phyloP scores from a whole-genome alignment of 2,888 invertebrate genomes.

The Limnephilus auricula region DNA sequence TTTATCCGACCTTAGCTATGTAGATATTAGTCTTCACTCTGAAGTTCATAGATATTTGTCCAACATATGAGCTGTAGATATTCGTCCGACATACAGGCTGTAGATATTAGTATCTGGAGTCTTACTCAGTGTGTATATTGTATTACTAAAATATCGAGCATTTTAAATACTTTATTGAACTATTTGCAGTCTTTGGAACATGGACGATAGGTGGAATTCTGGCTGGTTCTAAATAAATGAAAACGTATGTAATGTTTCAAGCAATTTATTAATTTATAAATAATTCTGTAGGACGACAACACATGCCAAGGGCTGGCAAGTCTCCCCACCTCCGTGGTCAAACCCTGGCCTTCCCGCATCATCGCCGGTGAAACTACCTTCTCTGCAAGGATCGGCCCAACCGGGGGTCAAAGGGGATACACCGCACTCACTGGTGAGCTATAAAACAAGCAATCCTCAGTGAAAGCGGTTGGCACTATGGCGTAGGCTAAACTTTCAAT shows the following conservation, averaged over 20 bases:
- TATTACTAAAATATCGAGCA: too few species aligned
- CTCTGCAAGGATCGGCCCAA: conserved; percentile 89
- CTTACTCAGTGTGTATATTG: too few species aligned
- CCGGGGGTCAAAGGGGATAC: conserved; percentile 89
- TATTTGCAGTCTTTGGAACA: neutral
- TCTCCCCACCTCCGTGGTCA: conserved; percentile 78
- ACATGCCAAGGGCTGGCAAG: conserved; percentile 84
- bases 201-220: neutral
- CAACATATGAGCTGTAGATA: too few species aligned
- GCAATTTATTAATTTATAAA: neutral
- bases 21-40: too few species aligned
- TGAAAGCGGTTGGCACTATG: neutral
- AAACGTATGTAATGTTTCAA: neutral
- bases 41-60: too few species aligned
- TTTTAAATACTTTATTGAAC: too few species aligned
- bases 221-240: neutral
- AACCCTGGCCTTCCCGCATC: conserved; percentile 85
- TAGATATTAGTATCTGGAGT: too few species aligned
- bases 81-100: too few species aligned
- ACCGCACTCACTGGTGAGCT: conserved; percentile 84
- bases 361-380: conserved; percentile 81
- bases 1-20: too few species aligned
- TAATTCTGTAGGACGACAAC: conserved; percentile 79
- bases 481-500: too few species aligned
- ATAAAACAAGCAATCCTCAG: neutral